Evolutionary conservation across 2,888 invertebrate species (phyloP).

Genomic region (Patella depressa): DNA sequence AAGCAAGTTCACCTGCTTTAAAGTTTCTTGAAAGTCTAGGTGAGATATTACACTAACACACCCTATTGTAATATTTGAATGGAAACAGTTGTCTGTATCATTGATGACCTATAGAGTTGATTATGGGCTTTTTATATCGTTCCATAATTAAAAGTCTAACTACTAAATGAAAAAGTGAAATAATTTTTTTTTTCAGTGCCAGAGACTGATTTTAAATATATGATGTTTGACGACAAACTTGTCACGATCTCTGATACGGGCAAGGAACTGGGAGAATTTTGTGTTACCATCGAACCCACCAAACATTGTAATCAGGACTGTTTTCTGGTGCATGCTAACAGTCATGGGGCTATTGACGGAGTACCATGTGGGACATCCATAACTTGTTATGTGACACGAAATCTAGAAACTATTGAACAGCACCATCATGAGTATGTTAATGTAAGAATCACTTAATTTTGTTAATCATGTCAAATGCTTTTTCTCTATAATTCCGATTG

Average conservation of each 20-base stretch:
- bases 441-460: constrained; percentile 45
- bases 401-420: constrained; percentile 70
- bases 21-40: constrained; percentile 57
- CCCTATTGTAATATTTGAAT: neutral
- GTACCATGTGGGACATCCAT: constrained; percentile 71
- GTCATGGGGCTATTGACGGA: constrained; percentile 69
- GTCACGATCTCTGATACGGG: constrained; percentile 69
- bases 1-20: constrained; percentile 50
- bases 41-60: constrained; percentile 24
- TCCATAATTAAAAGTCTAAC: neutral
- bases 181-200: constrained; percentile 43
- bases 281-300: constrained; percentile 61
- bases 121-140: constrained; percentile 1
- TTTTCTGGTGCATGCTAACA: constrained; percentile 70
- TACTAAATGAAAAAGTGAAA: neutral
- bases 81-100: no score
- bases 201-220: constrained; percentile 65
- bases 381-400: constrained; percentile 65
- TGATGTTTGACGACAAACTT: constrained; percentile 68
- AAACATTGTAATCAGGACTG: constrained; percentile 63
- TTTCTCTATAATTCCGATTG: no score
- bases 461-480: no score
- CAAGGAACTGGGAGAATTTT: constrained; percentile 69
- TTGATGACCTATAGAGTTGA: no score
- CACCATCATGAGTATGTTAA: constrained; percentile 72